These are phyloP conservation scores for Orchestes rusci DNA, from an alignment of 2,888 invertebrate genomes.

Conservation along the genomic window DNA sequence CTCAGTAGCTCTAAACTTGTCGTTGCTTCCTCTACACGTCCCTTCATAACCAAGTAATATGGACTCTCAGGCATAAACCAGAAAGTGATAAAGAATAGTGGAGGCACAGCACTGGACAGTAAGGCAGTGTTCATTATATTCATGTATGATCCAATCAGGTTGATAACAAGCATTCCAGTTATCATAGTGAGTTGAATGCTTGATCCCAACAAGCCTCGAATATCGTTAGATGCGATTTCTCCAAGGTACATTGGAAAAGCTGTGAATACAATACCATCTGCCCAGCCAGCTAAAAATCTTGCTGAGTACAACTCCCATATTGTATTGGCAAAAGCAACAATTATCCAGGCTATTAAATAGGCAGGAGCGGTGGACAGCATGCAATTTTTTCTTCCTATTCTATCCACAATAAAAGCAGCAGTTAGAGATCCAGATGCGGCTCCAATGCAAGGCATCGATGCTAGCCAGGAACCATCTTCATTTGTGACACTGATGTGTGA, in stretches of 20 bases:
- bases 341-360: conserved; percentile 56
- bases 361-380: conserved; percentile 52
- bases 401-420: conserved; percentile 57
- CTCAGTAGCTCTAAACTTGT: conserved; percentile 46
- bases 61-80: conserved; percentile 57
- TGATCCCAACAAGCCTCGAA: conserved; percentile 51
- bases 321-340: conserved; percentile 49
- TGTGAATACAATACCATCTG: conserved; percentile 43
- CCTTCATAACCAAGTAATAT: conserved; percentile 45
- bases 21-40: conserved; percentile 45
- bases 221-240: conserved; percentile 51
- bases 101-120: conserved; percentile 44
- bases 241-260: conserved; percentile 54
- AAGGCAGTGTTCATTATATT: conserved; percentile 47
- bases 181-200: conserved; percentile 51
- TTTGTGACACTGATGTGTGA: conserved; percentile 37
- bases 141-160: conserved; percentile 44
- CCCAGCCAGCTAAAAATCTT: conserved; percentile 53
- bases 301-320: conserved; percentile 32
- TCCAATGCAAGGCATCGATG: conserved; percentile 58
- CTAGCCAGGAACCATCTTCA: conserved; percentile 56
- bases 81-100: conserved; percentile 45
- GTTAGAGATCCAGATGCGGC: conserved; percentile 53
- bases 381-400: conserved; percentile 57
- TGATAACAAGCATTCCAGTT: conserved; percentile 49